Conservation (phyloP, 2,797 vertebrate species). For the Apogon hyalosoma region DNA sequence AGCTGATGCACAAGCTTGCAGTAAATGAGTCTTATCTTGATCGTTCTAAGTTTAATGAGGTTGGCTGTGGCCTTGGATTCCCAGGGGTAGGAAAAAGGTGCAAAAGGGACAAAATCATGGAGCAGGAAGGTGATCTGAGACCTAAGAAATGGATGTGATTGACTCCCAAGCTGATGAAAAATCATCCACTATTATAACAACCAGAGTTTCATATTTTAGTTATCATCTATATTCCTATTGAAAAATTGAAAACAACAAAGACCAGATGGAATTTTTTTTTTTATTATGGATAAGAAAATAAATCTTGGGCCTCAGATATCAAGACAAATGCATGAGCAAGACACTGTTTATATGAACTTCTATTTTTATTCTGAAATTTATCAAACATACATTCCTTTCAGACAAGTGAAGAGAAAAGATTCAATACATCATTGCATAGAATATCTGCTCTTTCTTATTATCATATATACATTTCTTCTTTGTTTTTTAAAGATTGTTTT, state of each 20-base stretch:
- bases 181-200: constrained; percentile 36
- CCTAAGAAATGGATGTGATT: constrained; percentile 31
- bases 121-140: constrained; percentile 14
- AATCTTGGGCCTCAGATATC: background rate
- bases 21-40: constrained; percentile 79
- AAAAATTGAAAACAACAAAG: constrained; percentile 19
- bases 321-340: constrained; percentile 22
- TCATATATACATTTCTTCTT: constrained; percentile 12
- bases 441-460: constrained; percentile 26
- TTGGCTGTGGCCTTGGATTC: constrained; percentile 57
- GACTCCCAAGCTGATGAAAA: constrained; percentile 28
- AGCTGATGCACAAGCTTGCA: constrained; percentile 59
- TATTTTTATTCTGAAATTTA: constrained; percentile 18
- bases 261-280: constrained; percentile 2
- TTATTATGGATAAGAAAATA: background rate
- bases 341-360: constrained; percentile 1
- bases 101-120: constrained; percentile 5
- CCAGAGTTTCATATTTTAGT: constrained; percentile 29
- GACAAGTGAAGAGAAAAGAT: constrained; percentile 39
- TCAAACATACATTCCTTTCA: constrained; percentile 23
- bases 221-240: constrained; percentile 34
- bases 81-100: constrained; percentile 20
- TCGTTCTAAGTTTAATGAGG: constrained; percentile 77
- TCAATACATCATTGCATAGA: constrained; percentile 19
- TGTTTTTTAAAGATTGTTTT: constrained; percentile 23